Percentiles rank a stretch among this genome's conserved stretches.
Conservation (phyloP, 2,888 invertebrate genomes). For the Myopa testacea region DNA sequence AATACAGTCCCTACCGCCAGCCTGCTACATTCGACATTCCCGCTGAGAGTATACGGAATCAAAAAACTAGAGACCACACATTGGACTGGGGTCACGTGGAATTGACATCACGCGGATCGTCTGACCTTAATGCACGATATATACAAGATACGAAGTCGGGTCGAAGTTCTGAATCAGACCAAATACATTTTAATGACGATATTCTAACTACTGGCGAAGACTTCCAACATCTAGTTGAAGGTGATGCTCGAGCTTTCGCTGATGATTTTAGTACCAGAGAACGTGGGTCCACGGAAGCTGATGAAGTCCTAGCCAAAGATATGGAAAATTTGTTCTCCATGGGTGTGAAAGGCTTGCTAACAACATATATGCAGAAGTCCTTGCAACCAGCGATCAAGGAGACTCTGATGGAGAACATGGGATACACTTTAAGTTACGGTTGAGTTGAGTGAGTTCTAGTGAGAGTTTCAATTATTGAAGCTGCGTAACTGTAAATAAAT, state of each 20-base stretch:
- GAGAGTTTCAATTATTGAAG: no score
- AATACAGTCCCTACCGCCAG: slow-evolving; percentile 48
- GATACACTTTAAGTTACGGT: slow-evolving; percentile 87
- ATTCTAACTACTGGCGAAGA: slow-evolving; percentile 60
- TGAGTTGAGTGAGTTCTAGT: slow-evolving; percentile 57
- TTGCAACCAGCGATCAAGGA: slow-evolving; percentile 87
- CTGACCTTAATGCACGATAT: slow-evolving; percentile 37
- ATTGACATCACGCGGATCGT: slow-evolving; percentile 42
- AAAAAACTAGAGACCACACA: background rate
- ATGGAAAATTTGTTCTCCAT: slow-evolving; percentile 88
- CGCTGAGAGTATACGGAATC: slow-evolving; percentile 48
- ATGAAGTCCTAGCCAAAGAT: slow-evolving; percentile 79
- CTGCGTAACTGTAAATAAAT: no score
- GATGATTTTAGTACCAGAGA: slow-evolving; percentile 55
- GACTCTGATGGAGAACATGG: slow-evolving; percentile 88
- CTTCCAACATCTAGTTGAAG: slow-evolving; percentile 59
- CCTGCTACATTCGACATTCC: slow-evolving; percentile 63
- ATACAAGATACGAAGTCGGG: background rate
- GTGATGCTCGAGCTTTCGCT: slow-evolving; percentile 65
- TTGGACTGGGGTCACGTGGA: slow-evolving; percentile 36
- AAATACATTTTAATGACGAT: slow-evolving; percentile 61
- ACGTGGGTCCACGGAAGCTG: slow-evolving; percentile 69
- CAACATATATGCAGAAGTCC: slow-evolving; percentile 86
- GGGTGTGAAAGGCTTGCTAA: slow-evolving; percentile 83
- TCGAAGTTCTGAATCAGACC: slow-evolving; percentile 48